A percentile compares a stretch with the other conserved stretches of the same genome.
These are phyloP conservation scores for Ctenomys sociabilis DNA, from an alignment of 2,113 vertebrate species.

Conservation along the genomic window DNA sequence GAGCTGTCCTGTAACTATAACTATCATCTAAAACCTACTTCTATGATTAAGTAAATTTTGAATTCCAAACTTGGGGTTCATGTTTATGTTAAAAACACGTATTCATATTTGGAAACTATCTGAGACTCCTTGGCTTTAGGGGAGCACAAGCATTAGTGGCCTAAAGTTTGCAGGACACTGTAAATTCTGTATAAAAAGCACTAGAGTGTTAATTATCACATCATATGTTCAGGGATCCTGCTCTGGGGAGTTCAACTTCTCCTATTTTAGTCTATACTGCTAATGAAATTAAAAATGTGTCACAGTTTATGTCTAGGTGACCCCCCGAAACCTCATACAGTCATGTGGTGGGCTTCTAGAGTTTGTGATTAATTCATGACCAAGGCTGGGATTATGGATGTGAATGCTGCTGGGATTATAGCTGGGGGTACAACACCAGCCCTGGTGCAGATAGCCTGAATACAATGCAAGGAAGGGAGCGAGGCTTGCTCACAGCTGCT, in stretches of 20 bases:
- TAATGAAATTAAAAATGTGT: background rate
- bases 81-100: background rate
- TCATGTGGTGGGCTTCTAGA: no score
- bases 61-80: slow-evolving; percentile 33
- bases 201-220: background rate
- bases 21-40: background rate
- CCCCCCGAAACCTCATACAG: no score
- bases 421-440: no score
- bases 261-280: background rate
- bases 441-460: no score
- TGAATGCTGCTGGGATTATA: no score
- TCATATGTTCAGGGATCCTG: background rate
- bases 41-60: background rate
- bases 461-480: no score
- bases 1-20: background rate
- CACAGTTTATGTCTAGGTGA: no score
- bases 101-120: background rate
- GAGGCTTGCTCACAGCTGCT: no score
- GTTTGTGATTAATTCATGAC: no score
- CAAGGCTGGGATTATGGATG: no score
- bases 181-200: background rate
- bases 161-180: background rate
- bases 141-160: background rate
- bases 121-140: background rate
- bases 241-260: background rate